Base-by-base conservation (phyloP, 2,113 vertebrate species). In the Alces alces region DNA sequence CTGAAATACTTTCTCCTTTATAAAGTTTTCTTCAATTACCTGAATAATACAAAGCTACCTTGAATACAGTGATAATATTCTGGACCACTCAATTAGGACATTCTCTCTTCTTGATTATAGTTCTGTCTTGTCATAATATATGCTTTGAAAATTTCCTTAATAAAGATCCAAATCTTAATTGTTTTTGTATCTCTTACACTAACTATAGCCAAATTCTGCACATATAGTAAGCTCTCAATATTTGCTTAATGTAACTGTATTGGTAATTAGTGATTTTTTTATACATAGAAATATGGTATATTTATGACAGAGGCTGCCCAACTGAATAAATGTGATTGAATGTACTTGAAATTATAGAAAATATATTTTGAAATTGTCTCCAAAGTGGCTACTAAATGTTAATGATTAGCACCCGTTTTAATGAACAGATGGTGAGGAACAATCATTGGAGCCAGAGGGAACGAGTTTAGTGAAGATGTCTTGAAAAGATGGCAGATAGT, bases 361-460 rank as follows among this genome's bases (percentile, higher is more conserved):
- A 87, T 50, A 43, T 91, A 95, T 91, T 87, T 94, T 79, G 57
- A 89, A 87, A 76, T 90, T 92, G 57, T 93, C 96, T 98, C 60
- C 43, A 89, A 91, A 50, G 61, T 28, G 21, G 52, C 85, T 95
- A 90, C 80, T 89, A 73, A 95, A 57, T 95, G 80, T 95, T 97
- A 96, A 97, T 91, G 84, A 93, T 79, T 61, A 96, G 88, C 19
- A 86, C 89, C 55, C 43, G 33, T 95, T 91, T 79, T 90, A 93
- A 87, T 25, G 91, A 96, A 86, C 94, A 98, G 97, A 97, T 97
- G 94, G 66, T 58, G 36, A 43, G 57, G 83, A 94, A 80, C 45
- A 52, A 52, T 93, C 78, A 27, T 58, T 61, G 28, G 43, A 97
- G 96, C 92, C 96, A 97, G 96, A 96, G 88, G 94, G 93, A 97